A percentile compares a stretch with the other conserved stretches of the same genome.
Conservation (phyloP, 35 echinoderm and acorn worm genomes). For the Apostichopus californicus region DNA sequence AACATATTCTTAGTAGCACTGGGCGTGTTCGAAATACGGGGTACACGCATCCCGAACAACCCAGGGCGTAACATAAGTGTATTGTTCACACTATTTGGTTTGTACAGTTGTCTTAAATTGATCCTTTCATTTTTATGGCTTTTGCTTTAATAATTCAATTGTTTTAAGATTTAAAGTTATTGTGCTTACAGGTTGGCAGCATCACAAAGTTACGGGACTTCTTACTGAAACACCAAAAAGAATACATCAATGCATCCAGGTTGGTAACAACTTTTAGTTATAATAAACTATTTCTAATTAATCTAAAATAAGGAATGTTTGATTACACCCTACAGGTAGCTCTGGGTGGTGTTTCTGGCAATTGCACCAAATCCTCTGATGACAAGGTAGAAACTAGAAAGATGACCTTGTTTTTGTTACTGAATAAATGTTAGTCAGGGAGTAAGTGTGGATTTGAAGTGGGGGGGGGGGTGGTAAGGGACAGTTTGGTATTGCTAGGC, state of each 20-base stretch:
- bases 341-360: too few relatives aligned
- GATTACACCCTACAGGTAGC: too few relatives aligned
- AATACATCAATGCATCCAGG: conserved; percentile 94
- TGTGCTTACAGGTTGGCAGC: conserved; percentile 59
- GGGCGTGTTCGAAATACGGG: too few relatives aligned
- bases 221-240: conserved; percentile 82
- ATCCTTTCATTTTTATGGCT: not conserved
- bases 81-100: not conserved
- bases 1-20: too few relatives aligned
- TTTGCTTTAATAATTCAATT: too few relatives aligned
- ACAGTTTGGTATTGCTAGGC: not conserved
- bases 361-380: too few relatives aligned
- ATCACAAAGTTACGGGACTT: conserved; percentile 93
- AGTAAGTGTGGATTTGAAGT: not conserved
- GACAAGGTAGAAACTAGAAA: too few relatives aligned
- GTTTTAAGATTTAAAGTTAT: not conserved
- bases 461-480: not conserved
- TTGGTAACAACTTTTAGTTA: conserved; percentile 29
- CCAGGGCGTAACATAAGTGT: too few relatives aligned
- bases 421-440: too few relatives aligned
- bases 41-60: too few relatives aligned
- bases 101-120: not conserved
- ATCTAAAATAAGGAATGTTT: too few relatives aligned
- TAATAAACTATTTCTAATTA: not conserved
- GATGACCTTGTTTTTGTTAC: too few relatives aligned